Percentiles rank a stretch among this genome's conserved stretches.
Conservation (phyloP, 2,797 vertebrate species). For the Coranthus polyacanthus region DNA sequence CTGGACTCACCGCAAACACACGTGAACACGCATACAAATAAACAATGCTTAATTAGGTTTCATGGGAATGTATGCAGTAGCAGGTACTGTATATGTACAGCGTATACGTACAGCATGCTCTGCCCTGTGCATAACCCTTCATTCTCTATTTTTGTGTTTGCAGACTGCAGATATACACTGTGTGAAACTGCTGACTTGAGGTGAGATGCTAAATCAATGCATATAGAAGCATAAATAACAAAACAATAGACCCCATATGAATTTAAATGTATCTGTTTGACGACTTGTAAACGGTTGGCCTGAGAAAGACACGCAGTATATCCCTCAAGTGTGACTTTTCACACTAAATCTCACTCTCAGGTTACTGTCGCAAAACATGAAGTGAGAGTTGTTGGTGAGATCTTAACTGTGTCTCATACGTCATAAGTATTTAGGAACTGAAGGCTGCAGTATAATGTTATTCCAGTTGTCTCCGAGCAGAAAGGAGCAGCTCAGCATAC, state of each 20-base stretch:
- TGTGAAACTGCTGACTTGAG: constrained; percentile 62
- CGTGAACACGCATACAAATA: constrained; percentile 8
- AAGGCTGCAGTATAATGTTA: background rate
- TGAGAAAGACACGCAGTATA: constrained; percentile 39
- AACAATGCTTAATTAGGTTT: constrained; percentile 45
- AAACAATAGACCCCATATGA: constrained; percentile 35
- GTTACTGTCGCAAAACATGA: constrained; percentile 16
- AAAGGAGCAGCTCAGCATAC: constrained; percentile 2
- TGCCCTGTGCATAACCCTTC: constrained; percentile 4
- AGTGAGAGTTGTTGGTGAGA: constrained; percentile 9
- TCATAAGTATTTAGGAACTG: constrained; percentile 14
- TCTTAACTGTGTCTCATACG: constrained; percentile 38
- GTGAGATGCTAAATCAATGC: constrained; percentile 64
- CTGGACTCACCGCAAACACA: constrained; percentile 31
- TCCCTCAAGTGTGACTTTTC: constrained; percentile 32
- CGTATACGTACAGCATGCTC: no score
- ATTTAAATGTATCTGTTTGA: constrained; percentile 59
- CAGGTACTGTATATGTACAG: no score
- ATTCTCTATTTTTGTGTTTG: constrained; percentile 26
- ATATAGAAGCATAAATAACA: constrained; percentile 60
- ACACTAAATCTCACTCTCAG: constrained; percentile 26
- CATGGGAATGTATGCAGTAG: constrained; percentile 4
- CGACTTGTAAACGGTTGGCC: constrained; percentile 56
- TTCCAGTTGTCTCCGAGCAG: constrained; percentile 14
- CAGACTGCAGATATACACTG: constrained; percentile 28